These are phyloP conservation scores for Epinotia brunnichana DNA, from an alignment of 2,888 invertebrate species.

Conservation along the genomic window DNA sequence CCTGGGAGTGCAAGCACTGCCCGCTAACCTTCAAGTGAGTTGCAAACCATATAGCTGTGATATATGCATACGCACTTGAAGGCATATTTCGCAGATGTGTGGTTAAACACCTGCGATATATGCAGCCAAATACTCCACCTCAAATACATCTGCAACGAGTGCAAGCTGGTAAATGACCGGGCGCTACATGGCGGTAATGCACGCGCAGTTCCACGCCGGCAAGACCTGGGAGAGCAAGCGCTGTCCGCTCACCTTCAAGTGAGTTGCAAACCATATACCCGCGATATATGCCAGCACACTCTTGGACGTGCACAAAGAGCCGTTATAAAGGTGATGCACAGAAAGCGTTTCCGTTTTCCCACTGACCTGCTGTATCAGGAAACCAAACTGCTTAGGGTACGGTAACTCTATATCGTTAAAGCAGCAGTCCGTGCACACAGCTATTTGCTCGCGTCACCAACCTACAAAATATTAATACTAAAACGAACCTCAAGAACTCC, in stretches of 20 bases:
- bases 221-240: slow-evolving; percentile 40
- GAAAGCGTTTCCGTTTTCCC: too few species aligned
- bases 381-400: too few species aligned
- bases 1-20: slow-evolving; percentile 39
- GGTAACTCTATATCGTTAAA: too few species aligned
- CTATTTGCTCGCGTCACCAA: too few species aligned
- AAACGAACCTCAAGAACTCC: too few species aligned
- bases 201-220: slow-evolving; percentile 42
- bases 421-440: too few species aligned
- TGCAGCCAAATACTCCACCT: too few species aligned
- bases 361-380: too few species aligned
- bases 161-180: slow-evolving; percentile 34
- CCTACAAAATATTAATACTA: too few species aligned
- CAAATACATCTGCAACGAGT: slow-evolving; percentile 9
- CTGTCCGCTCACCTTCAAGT: slow-evolving; percentile 41
- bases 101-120: neutral
- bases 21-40: slow-evolving; percentile 43
- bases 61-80: neutral
- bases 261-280: neutral
- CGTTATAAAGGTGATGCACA: too few species aligned
- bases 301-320: too few species aligned
- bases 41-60: neutral
- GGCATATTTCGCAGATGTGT: too few species aligned
- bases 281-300: neutral
- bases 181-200: slow-evolving; percentile 41